Percentiles rank a stretch among this genome's conserved stretches.
Evolutionary conservation across 1,140 invertebrate genomes (phyloP).

Genomic region (Triops cancriformis): DNA sequence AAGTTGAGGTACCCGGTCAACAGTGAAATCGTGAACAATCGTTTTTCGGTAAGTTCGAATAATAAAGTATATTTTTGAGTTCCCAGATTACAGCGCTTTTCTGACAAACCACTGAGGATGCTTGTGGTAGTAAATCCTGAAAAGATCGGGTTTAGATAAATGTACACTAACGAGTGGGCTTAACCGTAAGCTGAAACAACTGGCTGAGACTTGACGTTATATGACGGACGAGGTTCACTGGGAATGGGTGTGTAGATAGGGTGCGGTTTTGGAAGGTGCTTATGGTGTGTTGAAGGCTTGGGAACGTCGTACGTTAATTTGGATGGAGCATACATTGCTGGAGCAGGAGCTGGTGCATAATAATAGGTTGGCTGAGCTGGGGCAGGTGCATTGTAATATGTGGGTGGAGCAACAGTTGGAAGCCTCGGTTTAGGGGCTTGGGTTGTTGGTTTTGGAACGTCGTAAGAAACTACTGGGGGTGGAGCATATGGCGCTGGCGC

Average conservation of each 20-base stretch:
- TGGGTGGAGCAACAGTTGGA: neutral
- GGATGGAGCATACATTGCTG: neutral
- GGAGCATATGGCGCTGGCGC: neutral
- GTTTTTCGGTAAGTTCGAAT: slow-evolving; percentile 52
- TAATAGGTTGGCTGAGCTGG: neutral
- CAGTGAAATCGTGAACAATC: slow-evolving; percentile 57
- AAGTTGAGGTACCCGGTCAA: slow-evolving; percentile 80
- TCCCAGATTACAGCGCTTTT: neutral
- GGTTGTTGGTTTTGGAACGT: neutral
- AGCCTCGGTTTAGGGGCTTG: neutral
- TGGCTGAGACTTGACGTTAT: neutral
- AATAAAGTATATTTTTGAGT: neutral
- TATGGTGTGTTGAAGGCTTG: neutral
- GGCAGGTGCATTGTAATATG: neutral
- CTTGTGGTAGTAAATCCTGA: neutral
- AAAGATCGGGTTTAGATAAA: neutral
- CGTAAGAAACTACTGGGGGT: neutral
- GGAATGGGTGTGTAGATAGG: neutral
- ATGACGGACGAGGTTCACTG: neutral
- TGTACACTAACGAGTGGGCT: neutral
- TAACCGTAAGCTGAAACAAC: neutral
- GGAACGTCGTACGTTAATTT: neutral
- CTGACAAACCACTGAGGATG: neutral
- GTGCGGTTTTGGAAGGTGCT: neutral
- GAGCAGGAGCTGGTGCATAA: neutral